Base-by-base conservation (phyloP, 2,888 invertebrate genomes). In the Caenorhabditis drosophilae region DNA sequence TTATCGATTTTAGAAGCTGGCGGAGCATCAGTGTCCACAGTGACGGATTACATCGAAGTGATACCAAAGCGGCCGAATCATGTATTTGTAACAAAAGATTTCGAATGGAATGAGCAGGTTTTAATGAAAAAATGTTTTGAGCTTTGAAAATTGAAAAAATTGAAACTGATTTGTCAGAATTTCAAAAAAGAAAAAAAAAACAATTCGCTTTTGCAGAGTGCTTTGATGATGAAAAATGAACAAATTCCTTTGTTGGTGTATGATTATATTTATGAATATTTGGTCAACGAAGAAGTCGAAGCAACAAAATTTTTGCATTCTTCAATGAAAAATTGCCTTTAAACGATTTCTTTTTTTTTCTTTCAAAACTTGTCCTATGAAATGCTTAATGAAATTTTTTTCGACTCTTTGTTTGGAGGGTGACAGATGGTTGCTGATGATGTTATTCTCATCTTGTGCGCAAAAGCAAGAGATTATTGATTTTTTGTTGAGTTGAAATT, bases 171-270 rank as follows among this genome's bases (percentile, higher is more conserved):
- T 38, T 38, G 6, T 38, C 38, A 16, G 38, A 7, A n/a, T 38
- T 38, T n/a, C n/a, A 38, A 16, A 11, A 38, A 16, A 11, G 16
- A n/a, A n/a, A n/a, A n/a, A n/a, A n/a, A n/a, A n/a, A n/a, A n/a
- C n/a, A n/a, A n/a, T n/a, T n/a, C n/a, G n/a, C n/a, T 22, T 41
- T 15, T 58, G n/a, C 55, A 64, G 59, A 64, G 64, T 27, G 51
- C 55, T 1, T 41, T 42, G 7, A 41, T 47, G 25, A n/a, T 64
- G 50, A 59, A 59, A 34, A n/a, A 34, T 4, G 51, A 41, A 11
- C 20, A 31, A 0, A 45, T 56, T 22, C 55, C 55, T 6, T 6
- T 66, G 4, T 53, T 57, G 40, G 25, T 36, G 11, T 35, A 45
- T 44, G 66, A 66, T 3, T 44, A 50, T 35, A 42, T 66, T 3